Evolutionary conservation across 2,797 vertebrate genomes (phyloP).

Genomic region (Silurus lanzhouensis): DNA sequence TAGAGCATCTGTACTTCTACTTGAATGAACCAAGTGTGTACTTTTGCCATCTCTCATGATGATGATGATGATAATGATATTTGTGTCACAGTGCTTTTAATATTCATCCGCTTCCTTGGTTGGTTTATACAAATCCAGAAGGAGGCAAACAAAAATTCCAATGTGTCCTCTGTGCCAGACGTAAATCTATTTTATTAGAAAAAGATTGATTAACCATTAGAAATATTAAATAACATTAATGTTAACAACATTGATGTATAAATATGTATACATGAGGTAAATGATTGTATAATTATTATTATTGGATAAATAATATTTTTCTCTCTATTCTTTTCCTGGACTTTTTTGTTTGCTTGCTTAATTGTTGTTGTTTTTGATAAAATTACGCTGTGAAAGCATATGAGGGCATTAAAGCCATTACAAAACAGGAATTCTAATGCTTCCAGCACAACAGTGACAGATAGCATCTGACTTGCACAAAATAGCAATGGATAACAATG

Average conservation of each 20-base stretch:
- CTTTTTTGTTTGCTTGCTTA: not conserved
- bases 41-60: no score
- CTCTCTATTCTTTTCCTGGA: not conserved
- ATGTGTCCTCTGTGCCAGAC: not conserved
- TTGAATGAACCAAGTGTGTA: no score
- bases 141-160: not conserved
- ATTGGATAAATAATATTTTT: not conserved
- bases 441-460: not conserved
- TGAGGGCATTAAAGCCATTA: not conserved
- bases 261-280: not conserved
- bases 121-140: not conserved
- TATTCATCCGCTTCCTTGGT: not conserved
- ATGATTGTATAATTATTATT: not conserved
- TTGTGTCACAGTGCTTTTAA: not conserved
- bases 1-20: no score
- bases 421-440: not conserved
- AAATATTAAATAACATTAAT: not conserved
- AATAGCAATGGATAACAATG: not conserved
- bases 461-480: not conserved
- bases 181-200: not conserved
- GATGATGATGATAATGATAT: conserved; percentile 2
- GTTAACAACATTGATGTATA: not conserved
- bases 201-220: not conserved
- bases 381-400: not conserved
- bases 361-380: not conserved